Base-by-base conservation (phyloP, 2,888 invertebrate genomes). In the Agriotes lineatus region DNA sequence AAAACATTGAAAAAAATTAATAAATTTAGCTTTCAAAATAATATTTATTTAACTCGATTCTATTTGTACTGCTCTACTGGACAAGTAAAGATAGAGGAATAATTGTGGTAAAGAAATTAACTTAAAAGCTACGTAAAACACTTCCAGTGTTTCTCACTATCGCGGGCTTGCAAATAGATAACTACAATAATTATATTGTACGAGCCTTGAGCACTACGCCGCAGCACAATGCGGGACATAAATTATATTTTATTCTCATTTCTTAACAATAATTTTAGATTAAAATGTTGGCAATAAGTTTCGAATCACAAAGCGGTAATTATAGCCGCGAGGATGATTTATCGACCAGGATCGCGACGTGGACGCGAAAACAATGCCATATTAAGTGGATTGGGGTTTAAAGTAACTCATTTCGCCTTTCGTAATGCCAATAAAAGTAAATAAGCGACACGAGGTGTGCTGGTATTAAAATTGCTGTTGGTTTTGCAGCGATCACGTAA, bases 331-430 rank as follows among this genome's bases (percentile, higher is more conserved):
- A 52, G 1, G 54, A 57, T 57, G 57, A 57, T 57, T 57, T 57
- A 22, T 39, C 1, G 18, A 5, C 16, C 12, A 57, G 6, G n/a
- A 48, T 45, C 45, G 7, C 2, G 45, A 22, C 14, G 48, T 48
- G 48, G n/a, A 22, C 25, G n/a, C 12, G 35, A 57, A 57, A 20
- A 57, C 57, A 57, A 57, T 57, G 39, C 57, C 57, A 22, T 57
- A 57, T 57, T 35, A 57, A 57, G 39, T 10, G 33, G 33, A 52
- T 52, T 16, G 33, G 33, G 52, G 33, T 16, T 52, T 52, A 33
- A 52, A 52, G 18, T 25, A 52, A 18, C 52, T 52, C 33, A 48
- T 25, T 20, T 48, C 14, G 12, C 12, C 20, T 48, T 22, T 48
- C 48, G 12, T 48, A 48, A 48, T 22, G 12, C 12, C 12, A 22